phyloP scores from a whole-genome alignment of 2,113 vertebrate species.

The Cochlearius cochlearius region DNA sequence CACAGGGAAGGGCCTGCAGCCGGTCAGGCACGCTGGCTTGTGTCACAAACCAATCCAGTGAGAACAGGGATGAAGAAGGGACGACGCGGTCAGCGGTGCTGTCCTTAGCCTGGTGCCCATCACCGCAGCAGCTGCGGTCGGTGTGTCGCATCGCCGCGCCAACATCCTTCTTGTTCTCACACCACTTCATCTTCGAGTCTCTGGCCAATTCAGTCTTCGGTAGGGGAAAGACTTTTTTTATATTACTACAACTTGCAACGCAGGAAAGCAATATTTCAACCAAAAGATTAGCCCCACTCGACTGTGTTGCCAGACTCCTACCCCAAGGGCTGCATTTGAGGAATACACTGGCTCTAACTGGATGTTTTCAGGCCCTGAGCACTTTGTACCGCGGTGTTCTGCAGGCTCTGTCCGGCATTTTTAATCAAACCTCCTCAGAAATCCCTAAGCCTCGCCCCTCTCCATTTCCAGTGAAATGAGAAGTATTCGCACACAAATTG shows the following conservation, averaged over 20 bases:
- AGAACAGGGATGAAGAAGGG: neutral
- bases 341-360: neutral
- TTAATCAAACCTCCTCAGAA: neutral
- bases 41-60: neutral
- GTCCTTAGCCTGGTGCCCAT: neutral
- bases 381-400: rapidly evolving
- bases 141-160: too few species aligned
- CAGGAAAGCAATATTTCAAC: neutral
- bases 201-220: neutral
- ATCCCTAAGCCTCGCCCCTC: neutral
- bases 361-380: neutral
- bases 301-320: neutral
- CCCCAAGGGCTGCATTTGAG: neutral
- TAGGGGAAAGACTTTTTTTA: neutral
- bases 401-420: neutral
- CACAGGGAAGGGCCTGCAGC: neutral
- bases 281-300: neutral
- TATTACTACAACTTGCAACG: neutral
- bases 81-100: neutral
- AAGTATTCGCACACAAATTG: neutral
- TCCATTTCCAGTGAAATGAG: neutral
- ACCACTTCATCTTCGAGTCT: neutral
- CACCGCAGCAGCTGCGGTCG: rapidly evolving
- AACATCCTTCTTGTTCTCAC: neutral
- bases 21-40: neutral